Conservation (phyloP, 2,113 vertebrate species). For the Nansenia antarctica region DNA sequence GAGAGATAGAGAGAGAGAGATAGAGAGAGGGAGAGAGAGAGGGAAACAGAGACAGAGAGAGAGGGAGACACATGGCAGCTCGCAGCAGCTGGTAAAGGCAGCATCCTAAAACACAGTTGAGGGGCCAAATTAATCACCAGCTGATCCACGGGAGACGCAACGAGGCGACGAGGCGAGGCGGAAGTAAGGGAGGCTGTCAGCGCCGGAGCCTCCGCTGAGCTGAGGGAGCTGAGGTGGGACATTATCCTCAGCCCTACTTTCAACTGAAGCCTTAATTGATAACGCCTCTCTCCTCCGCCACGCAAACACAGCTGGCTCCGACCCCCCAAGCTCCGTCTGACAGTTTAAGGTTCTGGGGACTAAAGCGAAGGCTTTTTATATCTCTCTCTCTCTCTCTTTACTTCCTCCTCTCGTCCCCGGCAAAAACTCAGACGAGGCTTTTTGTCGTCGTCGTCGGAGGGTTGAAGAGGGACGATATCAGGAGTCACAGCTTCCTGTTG, state of each 20-base stretch:
- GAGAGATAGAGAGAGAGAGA: constrained; percentile 4
- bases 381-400: not conserved
- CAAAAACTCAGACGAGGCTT: too few relatives aligned
- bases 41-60: not conserved
- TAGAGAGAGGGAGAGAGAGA: not conserved
- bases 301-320: not conserved
- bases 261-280: constrained; percentile 11
- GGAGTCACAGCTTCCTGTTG: not conserved
- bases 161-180: constrained; percentile 1
- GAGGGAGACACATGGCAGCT: not conserved
- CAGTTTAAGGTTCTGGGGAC: constrained; percentile 7
- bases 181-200: not conserved
- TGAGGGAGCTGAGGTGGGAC: not conserved
- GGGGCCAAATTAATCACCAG: constrained; percentile 13
- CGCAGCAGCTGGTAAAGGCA: constrained; percentile 15
- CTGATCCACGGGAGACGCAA: constrained; percentile 7
- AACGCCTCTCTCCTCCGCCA: not conserved
- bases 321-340: constrained; percentile 13
- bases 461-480: not conserved
- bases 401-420: too few relatives aligned
- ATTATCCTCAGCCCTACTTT: constrained; percentile 13
- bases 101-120: not conserved
- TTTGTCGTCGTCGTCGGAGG: too few relatives aligned
- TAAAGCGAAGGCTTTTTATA: constrained; percentile 1
- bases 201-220: not conserved